Conservation (phyloP, 1,140 invertebrate genomes). For the Carcinoscorpius rotundicauda region DNA sequence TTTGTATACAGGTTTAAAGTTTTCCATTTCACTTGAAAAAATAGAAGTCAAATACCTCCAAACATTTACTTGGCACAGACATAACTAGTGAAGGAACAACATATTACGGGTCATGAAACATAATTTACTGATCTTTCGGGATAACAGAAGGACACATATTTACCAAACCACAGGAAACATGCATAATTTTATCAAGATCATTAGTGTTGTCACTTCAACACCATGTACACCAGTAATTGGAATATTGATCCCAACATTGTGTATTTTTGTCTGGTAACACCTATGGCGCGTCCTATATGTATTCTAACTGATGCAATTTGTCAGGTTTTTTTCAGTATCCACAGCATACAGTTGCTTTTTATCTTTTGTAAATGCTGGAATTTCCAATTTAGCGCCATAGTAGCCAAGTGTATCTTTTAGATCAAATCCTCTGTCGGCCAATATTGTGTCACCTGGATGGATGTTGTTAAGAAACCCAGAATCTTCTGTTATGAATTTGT, state of each 20-base stretch:
- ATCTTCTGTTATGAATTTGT: constrained; percentile 25
- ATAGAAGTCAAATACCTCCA: too few species aligned
- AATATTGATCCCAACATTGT: neutral
- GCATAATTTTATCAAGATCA: neutral
- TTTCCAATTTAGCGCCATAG: neutral
- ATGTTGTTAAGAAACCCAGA: constrained; percentile 25
- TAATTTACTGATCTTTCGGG: neutral
- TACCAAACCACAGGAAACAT: neutral
- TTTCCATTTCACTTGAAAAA: too few species aligned
- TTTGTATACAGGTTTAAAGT: too few species aligned
- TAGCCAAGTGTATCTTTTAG: neutral
- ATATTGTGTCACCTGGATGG: constrained; percentile 20
- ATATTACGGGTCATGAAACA: too few species aligned
- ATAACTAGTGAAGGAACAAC: too few species aligned
- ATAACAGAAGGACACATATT: neutral
- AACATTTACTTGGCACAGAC: too few species aligned
- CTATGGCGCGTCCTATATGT: neutral
- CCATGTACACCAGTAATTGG: neutral
- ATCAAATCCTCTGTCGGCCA: constrained; percentile 25
- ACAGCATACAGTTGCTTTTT: neutral
- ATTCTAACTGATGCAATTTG: neutral
- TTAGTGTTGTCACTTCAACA: neutral
- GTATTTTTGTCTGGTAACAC: constrained; percentile 2
- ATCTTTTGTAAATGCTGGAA: neutral
- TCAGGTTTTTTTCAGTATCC: neutral